Percentiles rank a stretch among this genome's conserved stretches.
Conservation (phyloP, 2,888 invertebrate species). For the Chromoteleia sp. region DNA sequence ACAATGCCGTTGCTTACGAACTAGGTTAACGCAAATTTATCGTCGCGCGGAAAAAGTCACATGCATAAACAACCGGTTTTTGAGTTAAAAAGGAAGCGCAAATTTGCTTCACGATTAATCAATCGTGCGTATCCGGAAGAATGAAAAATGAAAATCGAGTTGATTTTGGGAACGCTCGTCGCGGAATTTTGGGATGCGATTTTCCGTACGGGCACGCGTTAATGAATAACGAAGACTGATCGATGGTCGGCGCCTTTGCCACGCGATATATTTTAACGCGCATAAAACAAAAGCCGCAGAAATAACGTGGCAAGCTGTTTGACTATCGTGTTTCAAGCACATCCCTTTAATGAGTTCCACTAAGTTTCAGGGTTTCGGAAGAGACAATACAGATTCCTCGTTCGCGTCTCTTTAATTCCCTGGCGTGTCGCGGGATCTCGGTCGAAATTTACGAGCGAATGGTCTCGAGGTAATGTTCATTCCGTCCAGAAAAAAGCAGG, state of each 20-base stretch:
- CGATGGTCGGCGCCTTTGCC: conserved; percentile 32
- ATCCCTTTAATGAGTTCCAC: conserved; percentile 62
- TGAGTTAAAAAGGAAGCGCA: conserved; percentile 6
- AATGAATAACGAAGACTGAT: conserved; percentile 39
- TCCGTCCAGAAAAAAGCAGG: conserved; percentile 61
- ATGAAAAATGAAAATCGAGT: conserved; percentile 14
- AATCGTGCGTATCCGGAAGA: background rate
- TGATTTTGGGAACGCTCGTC: conserved; percentile 7
- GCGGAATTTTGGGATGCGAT: background rate
- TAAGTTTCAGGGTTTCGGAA: conserved; percentile 57
- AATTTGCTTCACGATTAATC: conserved; percentile 26
- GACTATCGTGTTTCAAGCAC: conserved; percentile 42
- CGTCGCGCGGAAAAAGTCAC: conserved; percentile 6
- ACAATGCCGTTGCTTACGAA: background rate
- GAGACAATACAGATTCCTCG: conserved; percentile 68
- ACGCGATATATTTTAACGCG: conserved; percentile 39
- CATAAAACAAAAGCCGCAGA: conserved; percentile 58
- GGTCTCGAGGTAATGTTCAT: conserved; percentile 62
- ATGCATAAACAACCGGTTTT: conserved; percentile 31
- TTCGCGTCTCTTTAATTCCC: conserved; percentile 68
- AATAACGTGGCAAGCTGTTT: conserved; percentile 58
- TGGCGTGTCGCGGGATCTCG: conserved; percentile 63
- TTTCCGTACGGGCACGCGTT: background rate
- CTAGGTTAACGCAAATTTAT: conserved; percentile 43
- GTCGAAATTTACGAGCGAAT: conserved; percentile 66